Evolutionary conservation across 1,140 invertebrate genomes (phyloP).

Genomic region (Drosophila sulfurigaster): DNA sequence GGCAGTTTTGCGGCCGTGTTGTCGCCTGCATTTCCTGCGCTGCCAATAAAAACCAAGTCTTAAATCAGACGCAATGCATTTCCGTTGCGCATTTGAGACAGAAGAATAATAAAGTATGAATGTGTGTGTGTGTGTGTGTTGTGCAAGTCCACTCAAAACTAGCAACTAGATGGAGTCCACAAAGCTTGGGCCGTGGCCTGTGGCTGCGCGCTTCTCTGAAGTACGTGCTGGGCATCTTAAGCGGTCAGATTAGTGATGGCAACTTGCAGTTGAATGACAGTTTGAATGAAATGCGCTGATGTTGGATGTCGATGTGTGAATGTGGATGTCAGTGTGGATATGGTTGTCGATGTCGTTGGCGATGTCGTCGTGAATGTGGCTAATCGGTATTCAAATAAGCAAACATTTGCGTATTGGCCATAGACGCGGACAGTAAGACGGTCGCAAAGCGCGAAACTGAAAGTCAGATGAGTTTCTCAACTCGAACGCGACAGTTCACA

Average conservation of each 20-base stretch:
- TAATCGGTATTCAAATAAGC: slow-evolving; percentile 80
- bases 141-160: slow-evolving; percentile 47
- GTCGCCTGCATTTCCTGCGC: slow-evolving; percentile 66
- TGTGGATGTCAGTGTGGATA: slow-evolving; percentile 28
- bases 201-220: background rate
- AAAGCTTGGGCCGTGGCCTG: background rate
- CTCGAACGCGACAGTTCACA: slow-evolving; percentile 73
- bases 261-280: slow-evolving; percentile 36
- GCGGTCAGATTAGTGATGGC: slow-evolving; percentile 47
- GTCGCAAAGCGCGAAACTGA: slow-evolving; percentile 63
- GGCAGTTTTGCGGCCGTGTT: slow-evolving; percentile 44
- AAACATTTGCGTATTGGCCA: slow-evolving; percentile 46
- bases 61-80: slow-evolving; percentile 51
- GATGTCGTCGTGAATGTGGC: slow-evolving; percentile 35
- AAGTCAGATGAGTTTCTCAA: slow-evolving; percentile 82
- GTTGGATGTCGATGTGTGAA: slow-evolving; percentile 10
- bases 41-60: slow-evolving; percentile 65
- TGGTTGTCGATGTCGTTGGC: slow-evolving; percentile 9
- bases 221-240: slow-evolving; percentile 71
- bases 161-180: slow-evolving; percentile 16
- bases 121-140: slow-evolving; percentile 9
- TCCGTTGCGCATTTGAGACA: slow-evolving; percentile 50
- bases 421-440: slow-evolving; percentile 32
- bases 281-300: slow-evolving; percentile 28
- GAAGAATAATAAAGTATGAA: slow-evolving; percentile 18